A percentile compares a stretch with the other conserved stretches of the same genome.
Evolutionary conservation across 1,140 invertebrate species (phyloP).

Genomic region (Zaprionus inermis): DNA sequence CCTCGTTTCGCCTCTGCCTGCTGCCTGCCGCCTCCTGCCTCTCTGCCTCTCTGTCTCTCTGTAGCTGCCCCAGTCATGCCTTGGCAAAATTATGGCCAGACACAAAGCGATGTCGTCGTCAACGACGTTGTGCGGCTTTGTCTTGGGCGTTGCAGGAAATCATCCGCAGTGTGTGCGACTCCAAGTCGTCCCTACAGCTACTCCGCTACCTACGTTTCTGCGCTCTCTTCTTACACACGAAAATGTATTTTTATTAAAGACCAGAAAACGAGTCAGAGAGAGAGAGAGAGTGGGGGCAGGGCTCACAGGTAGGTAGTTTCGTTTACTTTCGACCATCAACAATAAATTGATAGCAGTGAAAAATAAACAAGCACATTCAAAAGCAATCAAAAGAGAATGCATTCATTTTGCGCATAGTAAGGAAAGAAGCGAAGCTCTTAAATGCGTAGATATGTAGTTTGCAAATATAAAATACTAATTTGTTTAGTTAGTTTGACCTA

Average conservation of each 20-base stretch:
- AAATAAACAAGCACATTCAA: conserved; percentile 23
- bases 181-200: conserved; percentile 8
- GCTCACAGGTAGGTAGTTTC: conserved; percentile 3
- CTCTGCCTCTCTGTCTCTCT: conserved; percentile 26
- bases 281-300: neutral
- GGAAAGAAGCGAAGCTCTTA: neutral
- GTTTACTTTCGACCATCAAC: conserved; percentile 42
- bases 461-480: neutral
- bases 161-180: conserved; percentile 38
- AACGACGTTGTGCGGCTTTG: conserved; percentile 61
- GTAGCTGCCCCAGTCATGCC: conserved; percentile 40
- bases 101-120: conserved; percentile 69
- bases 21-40: neutral
- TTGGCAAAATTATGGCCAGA: conserved; percentile 80
- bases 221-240: conserved; percentile 73
- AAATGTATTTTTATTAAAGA: conserved; percentile 82
- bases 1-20: conserved; percentile 30
- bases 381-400: conserved; percentile 32
- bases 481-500: neutral
- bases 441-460: neutral
- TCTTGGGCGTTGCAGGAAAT: conserved; percentile 74
- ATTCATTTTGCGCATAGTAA: conserved; percentile 8
- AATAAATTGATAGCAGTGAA: conserved; percentile 47
- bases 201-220: conserved; percentile 23
- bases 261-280: conserved; percentile 53